These are phyloP conservation scores for Syngnathus scovelli DNA, from an alignment of 2,113 vertebrate species.

Conservation along the genomic window DNA sequence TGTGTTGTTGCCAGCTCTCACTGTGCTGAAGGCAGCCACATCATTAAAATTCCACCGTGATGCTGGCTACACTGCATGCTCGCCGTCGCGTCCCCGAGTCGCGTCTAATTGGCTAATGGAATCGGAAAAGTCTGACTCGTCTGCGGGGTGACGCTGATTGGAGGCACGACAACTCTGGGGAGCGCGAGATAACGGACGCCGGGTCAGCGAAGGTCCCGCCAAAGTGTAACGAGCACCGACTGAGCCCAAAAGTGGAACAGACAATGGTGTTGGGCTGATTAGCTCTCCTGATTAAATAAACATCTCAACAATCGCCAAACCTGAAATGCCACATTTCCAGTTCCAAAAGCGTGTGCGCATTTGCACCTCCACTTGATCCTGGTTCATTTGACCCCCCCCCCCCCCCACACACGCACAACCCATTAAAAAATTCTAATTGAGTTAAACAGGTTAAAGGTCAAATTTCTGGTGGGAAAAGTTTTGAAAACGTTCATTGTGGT, in stretches of 20 bases:
- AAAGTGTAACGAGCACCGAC: conserved; percentile 44
- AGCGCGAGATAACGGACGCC: conserved; percentile 40
- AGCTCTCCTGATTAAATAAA: background rate
- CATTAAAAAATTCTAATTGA: background rate
- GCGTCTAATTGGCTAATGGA: conserved; percentile 48
- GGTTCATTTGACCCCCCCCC: background rate
- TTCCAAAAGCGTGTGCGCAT: background rate
- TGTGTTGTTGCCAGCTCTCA: background rate
- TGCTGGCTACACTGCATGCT: background rate
- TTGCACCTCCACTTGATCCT: background rate
- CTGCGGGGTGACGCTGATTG: conserved; percentile 47
- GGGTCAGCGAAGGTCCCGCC: conserved; percentile 43
- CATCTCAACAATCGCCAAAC: background rate
- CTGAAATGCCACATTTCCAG: background rate
- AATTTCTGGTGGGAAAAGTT: background rate
- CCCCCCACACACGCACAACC: too few relatives aligned
- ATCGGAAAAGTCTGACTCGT: conserved; percentile 18
- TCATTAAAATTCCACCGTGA: conserved; percentile 13
- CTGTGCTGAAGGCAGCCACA: conserved; percentile 12
- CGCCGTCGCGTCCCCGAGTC: conserved; percentile 19
- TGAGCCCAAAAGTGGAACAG: background rate
- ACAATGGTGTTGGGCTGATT: background rate
- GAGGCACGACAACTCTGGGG: conserved; percentile 13
- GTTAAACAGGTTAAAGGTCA: background rate
- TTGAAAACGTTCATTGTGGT: background rate